phyloP scores from a whole-genome alignment of 1,140 invertebrate genomes.

The Penaeus chinensis region DNA sequence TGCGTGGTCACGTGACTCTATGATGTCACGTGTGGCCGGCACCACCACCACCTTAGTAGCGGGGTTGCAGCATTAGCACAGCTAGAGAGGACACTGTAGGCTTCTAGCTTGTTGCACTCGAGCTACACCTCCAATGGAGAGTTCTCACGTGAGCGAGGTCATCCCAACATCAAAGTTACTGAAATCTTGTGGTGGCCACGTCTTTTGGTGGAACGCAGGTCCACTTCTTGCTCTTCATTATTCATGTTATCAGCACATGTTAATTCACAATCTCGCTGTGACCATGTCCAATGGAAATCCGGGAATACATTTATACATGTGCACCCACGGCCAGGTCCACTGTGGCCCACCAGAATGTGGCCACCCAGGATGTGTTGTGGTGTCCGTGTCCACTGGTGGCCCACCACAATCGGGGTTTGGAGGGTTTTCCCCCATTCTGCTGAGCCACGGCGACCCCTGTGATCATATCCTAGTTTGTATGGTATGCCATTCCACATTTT shows the following conservation, averaged over 20 bases:
- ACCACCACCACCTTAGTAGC: constrained; percentile 27
- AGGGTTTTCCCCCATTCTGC: constrained; percentile 30
- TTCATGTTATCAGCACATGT: no score
- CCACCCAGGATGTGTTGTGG: constrained; percentile 37
- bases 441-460: constrained; percentile 55
- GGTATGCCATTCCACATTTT: constrained; percentile 60
- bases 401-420: constrained; percentile 33
- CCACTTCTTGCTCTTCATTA: no score
- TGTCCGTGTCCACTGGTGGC: constrained; percentile 41
- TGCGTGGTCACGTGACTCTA: constrained; percentile 35
- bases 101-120: no score
- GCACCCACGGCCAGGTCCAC: constrained; percentile 43
- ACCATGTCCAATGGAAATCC: constrained; percentile 28
- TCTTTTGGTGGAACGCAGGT: no score
- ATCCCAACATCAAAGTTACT: no score
- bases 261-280: no score
- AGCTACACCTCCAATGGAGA: no score
- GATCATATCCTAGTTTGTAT: constrained; percentile 59
- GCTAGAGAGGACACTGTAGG: constrained; percentile 3
- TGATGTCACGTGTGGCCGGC: constrained; percentile 40
- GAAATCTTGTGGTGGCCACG: no score
- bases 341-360: constrained; percentile 39
- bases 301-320: not conserved
- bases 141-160: no score
- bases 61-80: constrained; percentile 18